Evolutionary conservation across 1,140 invertebrate genomes (phyloP), one percentile per base, ranked within the genome.

Genomic region (Brachionus plicatilis): DNA sequence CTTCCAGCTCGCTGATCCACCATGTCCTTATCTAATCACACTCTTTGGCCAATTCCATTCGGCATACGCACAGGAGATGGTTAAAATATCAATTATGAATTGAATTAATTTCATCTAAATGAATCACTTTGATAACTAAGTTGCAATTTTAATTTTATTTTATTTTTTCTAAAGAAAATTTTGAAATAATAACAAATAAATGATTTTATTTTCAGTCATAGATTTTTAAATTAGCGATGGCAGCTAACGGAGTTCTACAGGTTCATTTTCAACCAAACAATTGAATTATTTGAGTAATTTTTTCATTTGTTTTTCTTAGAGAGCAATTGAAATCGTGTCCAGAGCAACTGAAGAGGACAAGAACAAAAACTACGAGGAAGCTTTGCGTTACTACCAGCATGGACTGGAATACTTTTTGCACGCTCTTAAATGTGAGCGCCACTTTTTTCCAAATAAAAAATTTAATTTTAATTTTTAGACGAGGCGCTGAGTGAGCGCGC

Each of bases 381-480:
- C 97, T 2, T 90, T 98, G 79, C 92, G 93, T 86, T 91, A 97
- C 0, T 99, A 99, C 90, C 94, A 97, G 90, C 94, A 97, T 91
- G 95, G 94, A n/a, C 95, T 98, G n/a, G 96, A 99, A 90, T 98
- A 99, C 90, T 99, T 99, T 90, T 91, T 99, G 17, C 97, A 99
- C 91, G 95, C 96, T 83, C 95, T 99, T 33, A 99, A 99, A 93
- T 99, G 95, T 96, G 90, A 90, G 60, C 12, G 2, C 47, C 17
- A 68, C 50, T 65, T 5, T n/a, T 56, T 60, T 24, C 27, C 17
- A 43, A 7, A 37, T 37, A 3, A 37, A 29, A 37, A 37, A 37
- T 37, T 37, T 6, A 37, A 37, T 37, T 37, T 37, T 37, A 37
- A 53, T 85, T 50, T 84, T 87, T 85, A 95, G 95, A 99, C 93